A percentile compares a stretch with the other conserved stretches of the same genome.
These are phyloP conservation scores for Eulacestoma nigropectus DNA, from an alignment of 2,113 vertebrate genomes.

Conservation along the genomic window DNA sequence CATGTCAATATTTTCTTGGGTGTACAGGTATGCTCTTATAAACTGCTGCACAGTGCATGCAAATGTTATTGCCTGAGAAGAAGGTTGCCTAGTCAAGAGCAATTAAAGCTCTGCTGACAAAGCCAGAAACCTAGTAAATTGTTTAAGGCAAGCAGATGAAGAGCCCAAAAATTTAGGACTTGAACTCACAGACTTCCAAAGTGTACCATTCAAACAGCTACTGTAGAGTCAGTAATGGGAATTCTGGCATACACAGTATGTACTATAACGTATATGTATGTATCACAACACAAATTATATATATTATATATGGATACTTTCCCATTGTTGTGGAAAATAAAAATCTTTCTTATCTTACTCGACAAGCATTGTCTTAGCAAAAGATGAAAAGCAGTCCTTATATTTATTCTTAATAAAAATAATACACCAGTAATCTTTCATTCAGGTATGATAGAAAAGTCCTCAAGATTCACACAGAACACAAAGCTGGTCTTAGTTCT, in stretches of 20 bases:
- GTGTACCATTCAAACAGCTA: not conserved
- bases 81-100: not conserved
- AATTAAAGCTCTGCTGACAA: not conserved
- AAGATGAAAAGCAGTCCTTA: not conserved
- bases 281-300: not conserved
- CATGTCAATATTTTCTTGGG: not conserved
- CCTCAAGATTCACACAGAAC: not conserved
- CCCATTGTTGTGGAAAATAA: not conserved
- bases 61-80: not conserved
- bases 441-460: not conserved
- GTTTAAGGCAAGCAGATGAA: not conserved
- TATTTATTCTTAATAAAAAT: not conserved
- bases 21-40: not conserved
- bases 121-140: not conserved
- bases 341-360: not conserved
- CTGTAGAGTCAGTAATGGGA: not conserved
- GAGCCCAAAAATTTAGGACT: not conserved
- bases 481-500: not conserved
- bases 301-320: not conserved
- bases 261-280: not conserved
- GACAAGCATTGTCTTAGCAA: not conserved
- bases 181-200: not conserved
- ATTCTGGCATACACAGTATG: not conserved
- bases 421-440: not conserved
- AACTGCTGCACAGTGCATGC: not conserved